Conservation (phyloP, 2,113 vertebrate species). For the Ceratotherium simum region DNA sequence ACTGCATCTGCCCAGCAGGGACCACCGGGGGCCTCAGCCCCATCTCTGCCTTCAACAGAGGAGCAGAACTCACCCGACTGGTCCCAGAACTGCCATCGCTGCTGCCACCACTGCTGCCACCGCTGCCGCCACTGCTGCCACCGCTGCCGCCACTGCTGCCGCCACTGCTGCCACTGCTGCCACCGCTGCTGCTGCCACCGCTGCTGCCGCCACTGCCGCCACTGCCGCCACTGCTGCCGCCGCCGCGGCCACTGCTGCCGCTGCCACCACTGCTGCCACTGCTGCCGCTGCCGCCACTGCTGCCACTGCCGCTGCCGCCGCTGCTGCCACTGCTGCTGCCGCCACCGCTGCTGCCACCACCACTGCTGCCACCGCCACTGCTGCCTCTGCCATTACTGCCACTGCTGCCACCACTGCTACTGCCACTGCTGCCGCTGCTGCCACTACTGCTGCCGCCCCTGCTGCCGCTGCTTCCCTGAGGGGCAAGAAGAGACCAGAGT, state of each 20-base stretch:
- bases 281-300: fast-evolving
- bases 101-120: fast-evolving
- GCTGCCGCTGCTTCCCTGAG: background rate
- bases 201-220: fast-evolving
- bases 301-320: fast-evolving
- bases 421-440: fast-evolving
- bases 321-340: fast-evolving
- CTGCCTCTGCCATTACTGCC: fast-evolving
- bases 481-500: background rate
- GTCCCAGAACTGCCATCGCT: background rate
- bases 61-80: slow-evolving; percentile 48
- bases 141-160: fast-evolving
- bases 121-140: fast-evolving
- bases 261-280: fast-evolving
- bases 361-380: fast-evolving
- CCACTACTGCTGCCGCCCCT: fast-evolving
- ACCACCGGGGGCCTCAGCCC: background rate
- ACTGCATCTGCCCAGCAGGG: background rate
- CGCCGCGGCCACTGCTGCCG: fast-evolving
- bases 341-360: fast-evolving
- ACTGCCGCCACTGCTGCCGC: fast-evolving
- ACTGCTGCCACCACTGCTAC: fast-evolving
- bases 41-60: background rate
- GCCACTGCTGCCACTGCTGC: fast-evolving
- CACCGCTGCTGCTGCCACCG: fast-evolving